These are phyloP conservation scores for Aegithalos caudatus DNA, from an alignment of 2,113 vertebrate species.

Conservation along the genomic window DNA sequence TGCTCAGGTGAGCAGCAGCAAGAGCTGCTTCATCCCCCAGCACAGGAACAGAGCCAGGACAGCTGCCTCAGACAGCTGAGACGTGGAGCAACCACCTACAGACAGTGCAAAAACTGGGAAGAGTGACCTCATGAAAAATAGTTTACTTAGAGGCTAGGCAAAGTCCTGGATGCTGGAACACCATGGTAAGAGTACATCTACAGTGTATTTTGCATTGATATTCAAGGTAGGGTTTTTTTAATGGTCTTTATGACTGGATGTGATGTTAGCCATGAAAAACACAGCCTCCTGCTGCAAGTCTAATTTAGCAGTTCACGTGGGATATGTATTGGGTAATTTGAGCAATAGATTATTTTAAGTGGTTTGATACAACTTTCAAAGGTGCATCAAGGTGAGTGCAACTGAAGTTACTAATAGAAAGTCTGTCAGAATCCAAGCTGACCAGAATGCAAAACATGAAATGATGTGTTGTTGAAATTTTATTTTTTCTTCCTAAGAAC, in stretches of 20 bases:
- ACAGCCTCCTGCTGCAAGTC: neutral
- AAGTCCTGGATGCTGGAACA: neutral
- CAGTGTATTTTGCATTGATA: neutral
- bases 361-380: neutral
- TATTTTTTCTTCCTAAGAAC: neutral
- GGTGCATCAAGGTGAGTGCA: neutral
- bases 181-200: neutral
- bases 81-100: neutral
- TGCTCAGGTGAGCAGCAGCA: neutral
- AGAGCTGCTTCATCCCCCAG: neutral
- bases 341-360: neutral
- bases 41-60: neutral
- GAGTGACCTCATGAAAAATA: neutral
- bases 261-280: neutral
- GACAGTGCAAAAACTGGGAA: neutral
- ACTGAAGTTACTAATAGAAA: neutral
- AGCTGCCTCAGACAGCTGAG: neutral
- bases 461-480: neutral
- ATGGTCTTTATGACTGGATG: neutral
- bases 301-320: neutral
- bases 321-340: neutral
- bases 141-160: neutral
- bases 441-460: neutral
- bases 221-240: neutral
- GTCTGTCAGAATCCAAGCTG: neutral